Base-by-base conservation (phyloP, 2,113 vertebrate genomes). In the Rhegmatorhina hoffmannsi region DNA sequence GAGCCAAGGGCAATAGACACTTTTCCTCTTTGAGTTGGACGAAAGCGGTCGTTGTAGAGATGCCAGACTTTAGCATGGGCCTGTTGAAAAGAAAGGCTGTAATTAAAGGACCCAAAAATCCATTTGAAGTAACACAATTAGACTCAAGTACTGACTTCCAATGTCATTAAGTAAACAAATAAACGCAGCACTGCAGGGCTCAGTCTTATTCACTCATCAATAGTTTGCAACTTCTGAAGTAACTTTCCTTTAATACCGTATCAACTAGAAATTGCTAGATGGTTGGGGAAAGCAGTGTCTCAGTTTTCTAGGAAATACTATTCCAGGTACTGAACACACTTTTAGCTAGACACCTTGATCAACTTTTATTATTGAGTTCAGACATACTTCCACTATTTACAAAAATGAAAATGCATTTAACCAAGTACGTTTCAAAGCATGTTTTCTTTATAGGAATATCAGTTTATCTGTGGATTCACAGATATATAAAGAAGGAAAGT, bases 41-140 rank as follows among this genome's bases (percentile, higher is more conserved):
- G 99, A 95, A 99, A 99, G 62, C 84, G 97, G 18, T 98, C 97
- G 74, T 99, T 96, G 95, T 99, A 99, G 81, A 99, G 98, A 90
- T 99, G 99, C 99, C 99, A 99, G 18, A 97, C 98, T 87, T 98
- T 98, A 44, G 99, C 98, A 43, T 99, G 99, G 80, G 99, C 99
- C 99, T 99, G 87, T 50, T 63, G 91, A 87, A 86, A 95, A 97
- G 76, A 95, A 94, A 90, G 55, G 58, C 8, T 72, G 23, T 3
- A 55, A 90, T 95, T 55, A 97, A 68, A 52, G 36, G 33, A 62
- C 44, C 46, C 50, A 63, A 84, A 82, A 80, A 52, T 76, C 10
- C 23, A 36, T 87, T 75, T 62, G 47, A 73, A 59, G 28, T 79
- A 78, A 92, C 23, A 56, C 4, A 75, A 31, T 59, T 80, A 64